Conservation (phyloP, 1,140 invertebrate species). For the Nomia melanderi region DNA sequence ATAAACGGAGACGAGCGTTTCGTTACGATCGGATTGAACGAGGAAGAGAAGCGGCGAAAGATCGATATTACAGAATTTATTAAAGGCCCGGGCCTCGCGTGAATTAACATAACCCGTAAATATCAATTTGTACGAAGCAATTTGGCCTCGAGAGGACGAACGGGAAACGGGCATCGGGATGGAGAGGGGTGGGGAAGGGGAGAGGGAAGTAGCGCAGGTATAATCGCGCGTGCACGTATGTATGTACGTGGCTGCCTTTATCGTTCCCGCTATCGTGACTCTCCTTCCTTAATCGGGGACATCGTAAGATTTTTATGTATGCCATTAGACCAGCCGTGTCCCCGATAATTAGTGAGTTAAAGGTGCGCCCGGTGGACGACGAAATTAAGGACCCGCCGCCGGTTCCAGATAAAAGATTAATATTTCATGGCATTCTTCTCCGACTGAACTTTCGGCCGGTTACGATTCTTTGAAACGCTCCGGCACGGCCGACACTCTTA, state of each 20-base stretch:
- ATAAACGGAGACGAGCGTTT: constrained; percentile 4
- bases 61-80: constrained; percentile 35
- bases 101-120: constrained; percentile 47
- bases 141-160: background rate
- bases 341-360: constrained; percentile 43
- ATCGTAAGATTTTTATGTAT: constrained; percentile 35
- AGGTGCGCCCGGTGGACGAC: constrained; percentile 8
- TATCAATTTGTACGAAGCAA: constrained; percentile 41
- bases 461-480: background rate
- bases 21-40: constrained; percentile 14
- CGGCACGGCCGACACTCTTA: too few species aligned
- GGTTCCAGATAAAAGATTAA: constrained; percentile 15
- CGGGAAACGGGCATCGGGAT: background rate
- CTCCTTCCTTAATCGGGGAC: constrained; percentile 24
- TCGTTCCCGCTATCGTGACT: constrained; percentile 16
- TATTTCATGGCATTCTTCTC: background rate
- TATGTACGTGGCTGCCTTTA: background rate
- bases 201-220: background rate
- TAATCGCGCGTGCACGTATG: background rate
- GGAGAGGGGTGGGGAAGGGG: too few species aligned
- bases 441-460: background rate
- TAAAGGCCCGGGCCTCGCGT: constrained; percentile 22
- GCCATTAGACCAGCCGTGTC: constrained; percentile 34
- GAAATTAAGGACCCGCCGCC: constrained; percentile 35
- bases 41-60: constrained; percentile 26